Base-by-base conservation (phyloP, 2,113 vertebrate species). In the Entelurus aequoreus region DNA sequence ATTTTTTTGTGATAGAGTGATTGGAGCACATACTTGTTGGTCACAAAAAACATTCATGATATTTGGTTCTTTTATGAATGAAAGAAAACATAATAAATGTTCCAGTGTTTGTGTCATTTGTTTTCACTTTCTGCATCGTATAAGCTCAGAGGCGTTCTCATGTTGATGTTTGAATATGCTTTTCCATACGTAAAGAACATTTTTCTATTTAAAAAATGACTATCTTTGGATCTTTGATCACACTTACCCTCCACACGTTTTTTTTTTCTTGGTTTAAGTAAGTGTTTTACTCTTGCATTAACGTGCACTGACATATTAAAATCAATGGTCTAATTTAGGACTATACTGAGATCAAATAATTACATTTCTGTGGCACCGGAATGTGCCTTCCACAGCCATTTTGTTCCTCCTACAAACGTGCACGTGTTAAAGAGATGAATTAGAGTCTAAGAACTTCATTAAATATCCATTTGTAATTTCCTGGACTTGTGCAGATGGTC, bases 381-480 rank as follows among this genome's bases (percentile, higher is more conserved):
- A 74, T 77, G 60, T 66, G 51, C 47, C 52, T 46, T 68, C 56
- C 13, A 35, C 60, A 48, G 54, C 51, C 49, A 65, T 65, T 68
- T 64, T 50, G 63, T 28, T 57, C 63, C 79, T 72, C 69, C 46
- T 60, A 79, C 69, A 66, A 38, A 58, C 46, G 62, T 72, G 62
- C 63, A 61, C 44, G 53, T 65, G 64, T 52, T 46, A 15, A 65
- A 68, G 68, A 84, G 73, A 81, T 79, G 59, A 74, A 80, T 77
- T 37, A 55, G 68, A 74, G 60, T 56, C 69, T 67, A 64, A 72
- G 60, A 54, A 72, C 65, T 83, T 84, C 81, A 88, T 85, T 82
- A 88, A 83, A 83, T 76, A 80, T 85, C 84, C 69, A 84, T 81
- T 79, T 4, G 71, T 77, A 71, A 84, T 84, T 84, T 84, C 73